phyloP scores from a whole-genome alignment of 2,113 vertebrate species.

The Elaphurus davidianus region DNA sequence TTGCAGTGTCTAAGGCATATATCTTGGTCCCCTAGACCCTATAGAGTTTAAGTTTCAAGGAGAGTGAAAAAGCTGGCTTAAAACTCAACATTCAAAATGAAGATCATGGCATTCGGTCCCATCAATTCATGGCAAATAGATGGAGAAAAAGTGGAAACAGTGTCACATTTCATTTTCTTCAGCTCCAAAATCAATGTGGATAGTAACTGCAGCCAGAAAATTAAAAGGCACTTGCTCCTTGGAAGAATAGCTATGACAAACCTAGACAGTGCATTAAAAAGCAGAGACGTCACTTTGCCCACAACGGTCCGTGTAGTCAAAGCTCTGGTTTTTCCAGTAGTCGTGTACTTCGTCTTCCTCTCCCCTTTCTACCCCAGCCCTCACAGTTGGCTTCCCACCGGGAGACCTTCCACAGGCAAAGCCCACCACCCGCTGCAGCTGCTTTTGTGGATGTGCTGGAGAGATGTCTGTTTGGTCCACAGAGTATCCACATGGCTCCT shows the following conservation, averaged over 20 bases:
- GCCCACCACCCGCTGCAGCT: rapidly evolving
- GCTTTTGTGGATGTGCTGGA: neutral
- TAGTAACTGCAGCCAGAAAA: neutral
- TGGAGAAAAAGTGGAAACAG: neutral
- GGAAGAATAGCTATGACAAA: neutral
- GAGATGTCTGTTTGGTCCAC: neutral
- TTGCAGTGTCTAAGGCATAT: neutral
- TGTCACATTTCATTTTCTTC: neutral
- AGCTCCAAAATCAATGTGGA: neutral
- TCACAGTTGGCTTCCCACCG: neutral
- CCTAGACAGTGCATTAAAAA: neutral
- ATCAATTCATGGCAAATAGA: neutral
- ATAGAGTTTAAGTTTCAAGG: neutral
- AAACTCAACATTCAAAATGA: neutral
- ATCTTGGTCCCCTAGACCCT: neutral
- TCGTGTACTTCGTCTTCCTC: neutral
- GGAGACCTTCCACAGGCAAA: neutral
- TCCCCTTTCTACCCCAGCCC: no score
- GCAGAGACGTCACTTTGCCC: neutral
- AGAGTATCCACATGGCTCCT: neutral
- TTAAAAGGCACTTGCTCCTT: neutral
- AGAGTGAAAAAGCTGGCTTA: neutral
- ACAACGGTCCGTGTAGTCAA: neutral
- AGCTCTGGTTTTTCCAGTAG: neutral
- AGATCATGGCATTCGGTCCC: neutral